Evolutionary conservation across 2,113 vertebrate genomes (phyloP).

Genomic region (Erythrolamprus reginae): DNA sequence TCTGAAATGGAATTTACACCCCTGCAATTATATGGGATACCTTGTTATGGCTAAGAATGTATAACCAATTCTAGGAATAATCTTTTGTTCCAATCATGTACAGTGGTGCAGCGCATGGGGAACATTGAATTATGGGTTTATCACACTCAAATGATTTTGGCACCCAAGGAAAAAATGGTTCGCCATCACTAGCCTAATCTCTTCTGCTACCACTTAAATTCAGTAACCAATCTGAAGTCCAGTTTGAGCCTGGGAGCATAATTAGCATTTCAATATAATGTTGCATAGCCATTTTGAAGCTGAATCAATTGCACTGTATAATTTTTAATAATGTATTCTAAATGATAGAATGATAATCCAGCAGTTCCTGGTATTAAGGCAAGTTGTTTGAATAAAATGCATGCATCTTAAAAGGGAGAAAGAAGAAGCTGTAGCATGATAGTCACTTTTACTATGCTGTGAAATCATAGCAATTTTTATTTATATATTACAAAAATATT

Average conservation of each 20-base stretch:
- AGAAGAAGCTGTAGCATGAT: conserved; percentile 6
- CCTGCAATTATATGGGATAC: background rate
- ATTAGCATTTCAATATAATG: background rate
- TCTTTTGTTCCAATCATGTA: no score
- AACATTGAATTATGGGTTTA: no score
- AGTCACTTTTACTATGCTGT: conserved; percentile 33
- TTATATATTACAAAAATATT: conserved; percentile 84
- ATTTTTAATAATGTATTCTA: background rate
- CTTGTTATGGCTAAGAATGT: background rate
- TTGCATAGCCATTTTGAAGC: background rate
- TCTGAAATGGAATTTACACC: background rate
- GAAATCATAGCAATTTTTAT: conserved; percentile 73
- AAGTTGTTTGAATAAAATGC: background rate
- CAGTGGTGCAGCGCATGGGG: no score
- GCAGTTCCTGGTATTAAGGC: background rate
- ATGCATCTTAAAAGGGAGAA: background rate
- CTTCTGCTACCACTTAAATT: background rate
- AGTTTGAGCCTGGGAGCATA: background rate
- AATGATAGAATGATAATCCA: background rate
- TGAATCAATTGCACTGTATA: background rate
- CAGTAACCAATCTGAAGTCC: background rate
- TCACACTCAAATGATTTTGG: no score
- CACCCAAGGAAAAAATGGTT: no score
- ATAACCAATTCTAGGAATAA: background rate
- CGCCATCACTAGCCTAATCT: no score